Evolutionary conservation across 1,140 invertebrate genomes (phyloP), one percentile per base, ranked within the genome.

Genomic region (Drosophila guanche): DNA sequence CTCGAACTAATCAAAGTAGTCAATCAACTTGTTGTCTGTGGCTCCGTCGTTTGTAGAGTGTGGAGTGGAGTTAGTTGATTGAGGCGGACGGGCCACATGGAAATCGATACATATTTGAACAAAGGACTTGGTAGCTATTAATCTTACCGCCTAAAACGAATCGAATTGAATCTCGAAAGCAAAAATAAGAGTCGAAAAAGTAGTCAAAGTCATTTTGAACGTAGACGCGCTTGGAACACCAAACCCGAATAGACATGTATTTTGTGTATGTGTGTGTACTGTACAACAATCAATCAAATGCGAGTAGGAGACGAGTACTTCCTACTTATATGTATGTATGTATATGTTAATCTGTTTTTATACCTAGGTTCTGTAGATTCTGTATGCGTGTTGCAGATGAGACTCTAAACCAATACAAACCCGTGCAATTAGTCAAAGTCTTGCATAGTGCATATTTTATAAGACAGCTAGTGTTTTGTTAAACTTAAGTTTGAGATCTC

Each of bases 101-200:
- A 50, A 81, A 86, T 69, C 77, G 85, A 86, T 86, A 86, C 81
- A 86, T 86, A 86, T 86, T 86, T 86, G 65, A 86, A 81, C 69
- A 77, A 85, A 86, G 81, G 81, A 86, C 81, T 86, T 86, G 81
- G 73, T 86, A 86, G 77, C 54, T 88, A 70, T 86, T 75, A 81
- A 72, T 60, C 80, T 81, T 81, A 81, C 63, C 59, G 59, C 69
- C 59, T 77, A 80, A 85, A 63, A 40, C 51, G 60, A 88, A 86
- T 78, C 81, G 77, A 85, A 63, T 40, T 47, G 63, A 88, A 86
- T 88, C 81, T 86, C 83, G 58, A 77, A 56, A n/a, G 33, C 4
- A 53, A 10, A 46, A 41, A 62, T 60, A 68, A 48, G 50, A 37
- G 55, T 48, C 14, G 50, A 42, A 53, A 37, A 22, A 16, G 73